Percentiles rank a stretch among this genome's conserved stretches.
phyloP scores from a whole-genome alignment of 1,140 invertebrate species.

The Drosophila pachea region DNA sequence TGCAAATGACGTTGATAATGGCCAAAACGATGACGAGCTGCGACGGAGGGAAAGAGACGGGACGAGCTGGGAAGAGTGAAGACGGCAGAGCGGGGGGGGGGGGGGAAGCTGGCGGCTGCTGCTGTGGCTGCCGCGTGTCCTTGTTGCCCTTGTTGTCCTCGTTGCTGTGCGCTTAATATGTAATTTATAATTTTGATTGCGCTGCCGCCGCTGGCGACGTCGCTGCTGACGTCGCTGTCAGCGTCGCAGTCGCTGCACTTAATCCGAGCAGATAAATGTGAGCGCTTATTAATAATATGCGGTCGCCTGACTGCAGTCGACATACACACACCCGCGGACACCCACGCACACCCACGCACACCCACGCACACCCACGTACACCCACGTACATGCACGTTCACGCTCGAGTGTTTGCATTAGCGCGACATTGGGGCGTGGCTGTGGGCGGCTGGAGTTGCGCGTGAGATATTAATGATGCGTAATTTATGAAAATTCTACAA shows the following conservation, averaged over 20 bases:
- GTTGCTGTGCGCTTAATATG: constrained; percentile 40
- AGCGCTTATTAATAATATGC: constrained; percentile 47
- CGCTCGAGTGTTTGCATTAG: constrained; percentile 24
- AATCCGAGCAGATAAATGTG: constrained; percentile 43
- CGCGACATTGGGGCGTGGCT: constrained; percentile 8
- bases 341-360: background rate
- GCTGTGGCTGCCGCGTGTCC: constrained; percentile 1
- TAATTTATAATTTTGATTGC: constrained; percentile 54
- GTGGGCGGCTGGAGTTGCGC: background rate
- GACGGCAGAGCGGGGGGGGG: background rate
- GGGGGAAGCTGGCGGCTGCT: constrained; percentile 3
- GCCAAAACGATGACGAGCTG: constrained; percentile 21
- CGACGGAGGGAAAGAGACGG: background rate
- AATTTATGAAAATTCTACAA: constrained; percentile 55
- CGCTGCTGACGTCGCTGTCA: background rate
- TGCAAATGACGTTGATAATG: constrained; percentile 56
- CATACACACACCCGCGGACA: background rate
- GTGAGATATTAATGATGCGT: constrained; percentile 48
- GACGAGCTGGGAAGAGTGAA: background rate
- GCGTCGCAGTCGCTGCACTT: constrained; percentile 31
- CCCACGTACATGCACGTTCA: background rate
- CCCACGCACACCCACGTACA: background rate
- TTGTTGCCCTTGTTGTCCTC: constrained; percentile 28
- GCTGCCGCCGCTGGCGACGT: constrained; percentile 5
- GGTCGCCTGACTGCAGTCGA: constrained; percentile 25